Percentiles rank a stretch among this genome's conserved stretches.
Evolutionary conservation across 2,797 vertebrate genomes (phyloP).

Genomic region (Sebastes kiyomatsui): DNA sequence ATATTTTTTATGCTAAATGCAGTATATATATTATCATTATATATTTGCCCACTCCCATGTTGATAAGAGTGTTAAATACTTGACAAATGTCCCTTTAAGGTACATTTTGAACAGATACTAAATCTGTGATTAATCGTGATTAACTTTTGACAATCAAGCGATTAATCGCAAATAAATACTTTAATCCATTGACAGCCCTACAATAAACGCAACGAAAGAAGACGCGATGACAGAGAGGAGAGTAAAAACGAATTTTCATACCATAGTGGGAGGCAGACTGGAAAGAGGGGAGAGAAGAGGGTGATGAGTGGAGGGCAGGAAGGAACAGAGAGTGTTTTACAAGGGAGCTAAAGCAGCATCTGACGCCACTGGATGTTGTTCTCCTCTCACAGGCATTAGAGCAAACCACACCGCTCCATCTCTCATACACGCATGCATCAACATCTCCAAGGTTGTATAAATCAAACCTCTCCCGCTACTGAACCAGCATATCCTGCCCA

Average conservation of each 20-base stretch:
- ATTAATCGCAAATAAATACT: too few species aligned
- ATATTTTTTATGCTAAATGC: too few species aligned
- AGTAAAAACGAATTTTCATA: conserved; percentile 66
- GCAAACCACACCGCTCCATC: conserved; percentile 69
- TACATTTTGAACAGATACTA: too few species aligned
- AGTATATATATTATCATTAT: too few species aligned
- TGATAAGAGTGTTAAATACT: too few species aligned
- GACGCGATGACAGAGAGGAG: conserved; percentile 46
- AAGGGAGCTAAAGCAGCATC: conserved; percentile 57
- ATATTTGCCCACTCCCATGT: too few species aligned
- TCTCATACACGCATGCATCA: conserved; percentile 64
- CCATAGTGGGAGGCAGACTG: conserved; percentile 34
- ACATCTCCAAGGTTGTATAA: conserved; percentile 80
- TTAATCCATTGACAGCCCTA: too few species aligned
- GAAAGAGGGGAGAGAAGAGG: conserved; percentile 12
- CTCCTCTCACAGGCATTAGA: conserved; percentile 73
- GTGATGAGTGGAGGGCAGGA: conserved; percentile 40
- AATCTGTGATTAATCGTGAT: too few species aligned
- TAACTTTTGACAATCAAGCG: too few species aligned
- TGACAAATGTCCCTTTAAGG: too few species aligned
- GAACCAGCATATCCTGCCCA: conserved; percentile 79
- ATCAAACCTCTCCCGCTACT: conserved; percentile 76
- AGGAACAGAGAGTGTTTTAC: conserved; percentile 55
- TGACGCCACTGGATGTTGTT: conserved; percentile 66
- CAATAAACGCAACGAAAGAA: conserved; percentile 48